Evolutionary conservation across 2,113 vertebrate species (phyloP).

Genomic region (Phylloscopus trochilus): DNA sequence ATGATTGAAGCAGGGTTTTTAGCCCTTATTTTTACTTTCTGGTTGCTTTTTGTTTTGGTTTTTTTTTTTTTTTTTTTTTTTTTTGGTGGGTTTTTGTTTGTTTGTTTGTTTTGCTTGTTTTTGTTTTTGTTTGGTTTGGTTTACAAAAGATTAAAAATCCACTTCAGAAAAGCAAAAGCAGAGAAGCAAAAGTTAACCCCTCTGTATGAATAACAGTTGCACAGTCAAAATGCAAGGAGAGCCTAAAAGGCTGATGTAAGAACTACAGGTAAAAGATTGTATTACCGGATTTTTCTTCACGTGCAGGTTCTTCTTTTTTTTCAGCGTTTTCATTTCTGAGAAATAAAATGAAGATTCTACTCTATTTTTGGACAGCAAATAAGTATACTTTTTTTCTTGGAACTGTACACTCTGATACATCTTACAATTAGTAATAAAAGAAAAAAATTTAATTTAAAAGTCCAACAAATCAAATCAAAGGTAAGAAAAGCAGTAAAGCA

Average conservation of each 20-base stretch:
- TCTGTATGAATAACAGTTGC: not conserved
- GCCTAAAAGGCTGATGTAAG: not conserved
- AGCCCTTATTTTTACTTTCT: no score
- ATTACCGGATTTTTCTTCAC: slow-evolving; percentile 70
- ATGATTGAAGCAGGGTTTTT: not conserved
- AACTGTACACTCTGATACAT: not conserved
- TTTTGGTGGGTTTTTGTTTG: not conserved
- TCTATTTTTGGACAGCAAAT: not conserved
- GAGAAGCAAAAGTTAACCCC: not conserved
- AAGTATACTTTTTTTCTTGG: not conserved
- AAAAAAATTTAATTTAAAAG: not conserved
- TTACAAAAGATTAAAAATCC: not conserved
- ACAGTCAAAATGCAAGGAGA: not conserved
- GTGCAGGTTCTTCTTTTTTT: slow-evolving; percentile 22
- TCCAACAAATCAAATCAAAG: not conserved
- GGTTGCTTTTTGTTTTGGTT: not conserved
- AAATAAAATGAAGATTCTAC: not conserved
- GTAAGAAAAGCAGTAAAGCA: not conserved
- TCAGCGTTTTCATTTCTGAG: slow-evolving; percentile 15
- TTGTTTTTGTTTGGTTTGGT: not conserved
- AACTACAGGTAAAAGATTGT: not conserved
- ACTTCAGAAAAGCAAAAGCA: not conserved
- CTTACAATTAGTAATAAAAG: not conserved
- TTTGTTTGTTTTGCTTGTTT: not conserved
- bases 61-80: not conserved